Evolutionary conservation across 2,888 invertebrate species (phyloP), one percentile per base, ranked within the genome.

Genomic region (Pogonocherus hispidulus): DNA sequence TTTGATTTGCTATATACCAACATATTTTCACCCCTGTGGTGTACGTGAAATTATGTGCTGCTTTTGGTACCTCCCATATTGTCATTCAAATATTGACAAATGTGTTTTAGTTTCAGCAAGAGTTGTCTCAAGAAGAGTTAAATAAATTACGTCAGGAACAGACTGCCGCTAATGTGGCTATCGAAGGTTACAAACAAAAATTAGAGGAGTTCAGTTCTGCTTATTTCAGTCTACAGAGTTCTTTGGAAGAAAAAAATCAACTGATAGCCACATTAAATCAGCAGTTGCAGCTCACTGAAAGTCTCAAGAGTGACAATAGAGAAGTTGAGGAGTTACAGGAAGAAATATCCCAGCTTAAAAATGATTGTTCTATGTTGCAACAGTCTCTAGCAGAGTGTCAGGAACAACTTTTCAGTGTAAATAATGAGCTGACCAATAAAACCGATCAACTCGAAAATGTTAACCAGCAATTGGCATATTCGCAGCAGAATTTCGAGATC

Each of bases 271-370:
- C 55, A 4, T 60, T 79, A 19, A 78, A 73, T 9, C 52, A 71
- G 41, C 75, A 76, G 55, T 51, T 81, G 8, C 70, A 78, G 55
- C 63, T 74, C 35, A 35, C 73, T 0, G 67, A 74, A 35, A 64
- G 47, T 23, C 57, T 72, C 19, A 73, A 73, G 68, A 75, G 80
- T 49, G 77, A 79, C 59, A 74, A 77, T 37, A 78, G 80, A 63
- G 78, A 77, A 37, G 70, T 77, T 5, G 71, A 78, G 46, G 73
- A 70, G 6, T 62, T 84, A 37, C 79, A 80, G 64, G 71, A 73
- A 27, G 77, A 78, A 51, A 46, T 77, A 55, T 46, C 60, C 1
- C 71, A 73, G 19, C 6, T 62, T 23, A 79, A 76, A 46, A 64
- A 73, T 16, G 76, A 76, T 19, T 71, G 65, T 51, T 32, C 49